phyloP scores from a whole-genome alignment of 1,140 invertebrate species.

The Caenorhabditis briggsae region DNA sequence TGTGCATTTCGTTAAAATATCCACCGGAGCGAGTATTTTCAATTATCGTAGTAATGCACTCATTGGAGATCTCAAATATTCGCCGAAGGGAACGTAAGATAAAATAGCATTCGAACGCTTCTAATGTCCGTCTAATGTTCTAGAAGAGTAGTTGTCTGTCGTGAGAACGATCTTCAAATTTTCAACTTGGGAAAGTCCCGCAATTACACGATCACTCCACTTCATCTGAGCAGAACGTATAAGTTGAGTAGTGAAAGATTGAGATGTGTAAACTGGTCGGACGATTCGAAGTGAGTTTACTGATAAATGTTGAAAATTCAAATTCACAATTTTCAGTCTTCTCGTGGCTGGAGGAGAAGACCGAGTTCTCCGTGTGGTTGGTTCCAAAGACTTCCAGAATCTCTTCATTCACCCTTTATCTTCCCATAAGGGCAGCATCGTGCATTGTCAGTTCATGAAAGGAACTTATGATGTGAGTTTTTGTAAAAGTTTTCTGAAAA shows the following conservation, averaged over 20 bases:
- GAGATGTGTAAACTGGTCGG: slow-evolving; percentile 90
- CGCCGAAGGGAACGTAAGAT: too few relatives aligned
- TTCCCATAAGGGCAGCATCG: slow-evolving; percentile 86
- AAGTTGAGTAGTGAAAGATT: slow-evolving; percentile 86
- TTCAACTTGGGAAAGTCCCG: slow-evolving; percentile 86
- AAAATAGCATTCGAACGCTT: too few relatives aligned
- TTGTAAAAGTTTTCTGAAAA: background rate
- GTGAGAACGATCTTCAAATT: slow-evolving; percentile 88
- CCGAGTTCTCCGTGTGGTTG: slow-evolving; percentile 56
- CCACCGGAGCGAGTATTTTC: background rate
- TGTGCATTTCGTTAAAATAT: background rate
- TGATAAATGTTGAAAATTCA: slow-evolving; percentile 12
- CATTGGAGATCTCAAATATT: too few relatives aligned
- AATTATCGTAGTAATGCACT: slow-evolving; percentile 85
- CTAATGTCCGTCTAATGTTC: too few relatives aligned
- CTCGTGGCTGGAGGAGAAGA: slow-evolving; percentile 61
- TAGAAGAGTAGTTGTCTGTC: slow-evolving; percentile 79
- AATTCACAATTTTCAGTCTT: slow-evolving; percentile 41
- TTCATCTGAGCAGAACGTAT: slow-evolving; percentile 87
- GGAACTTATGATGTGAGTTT: slow-evolving; percentile 84
- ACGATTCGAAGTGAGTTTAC: slow-evolving; percentile 84
- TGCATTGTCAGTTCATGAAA: slow-evolving; percentile 89
- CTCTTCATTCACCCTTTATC: slow-evolving; percentile 82
- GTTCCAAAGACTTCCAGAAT: slow-evolving; percentile 80
- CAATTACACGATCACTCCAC: slow-evolving; percentile 88